Percentiles rank a stretch among this genome's conserved stretches.
Conservation (phyloP, 2,888 invertebrate genomes). For the Harpalus rubripes region DNA sequence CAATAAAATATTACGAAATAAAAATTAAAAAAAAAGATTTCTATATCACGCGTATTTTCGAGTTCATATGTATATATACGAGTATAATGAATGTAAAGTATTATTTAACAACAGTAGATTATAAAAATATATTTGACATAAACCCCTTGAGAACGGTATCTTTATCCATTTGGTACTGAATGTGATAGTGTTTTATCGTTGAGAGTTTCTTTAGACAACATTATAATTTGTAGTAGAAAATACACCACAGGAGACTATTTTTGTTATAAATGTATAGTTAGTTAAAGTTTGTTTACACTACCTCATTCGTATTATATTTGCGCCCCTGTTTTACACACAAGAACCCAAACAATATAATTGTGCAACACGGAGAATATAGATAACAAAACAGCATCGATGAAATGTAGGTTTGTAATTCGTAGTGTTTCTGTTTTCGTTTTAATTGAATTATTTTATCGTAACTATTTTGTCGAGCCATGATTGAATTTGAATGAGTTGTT, state of each 20-base stretch:
- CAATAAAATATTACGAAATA: too few species aligned
- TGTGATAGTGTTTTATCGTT: too few species aligned
- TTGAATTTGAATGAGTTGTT: not conserved
- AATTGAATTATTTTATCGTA: not conserved
- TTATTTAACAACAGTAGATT: too few species aligned
- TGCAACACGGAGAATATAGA: not conserved
- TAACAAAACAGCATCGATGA: not conserved
- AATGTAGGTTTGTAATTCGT: not conserved
- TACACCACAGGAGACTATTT: not conserved
- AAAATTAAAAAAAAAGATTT: too few species aligned
- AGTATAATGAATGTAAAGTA: too few species aligned
- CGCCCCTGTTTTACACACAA: not conserved
- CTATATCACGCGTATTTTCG: too few species aligned
- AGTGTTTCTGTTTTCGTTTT: conserved; percentile 2
- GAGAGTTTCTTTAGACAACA: too few species aligned
- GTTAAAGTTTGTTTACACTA: not conserved
- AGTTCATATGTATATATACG: too few species aligned
- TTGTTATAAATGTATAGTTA: not conserved
- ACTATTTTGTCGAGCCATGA: not conserved
- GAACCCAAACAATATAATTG: not conserved
- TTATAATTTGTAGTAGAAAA: not conserved
- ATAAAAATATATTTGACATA: too few species aligned
- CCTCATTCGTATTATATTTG: not conserved
- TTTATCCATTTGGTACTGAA: too few species aligned
- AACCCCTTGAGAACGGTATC: too few species aligned